Evolutionary conservation across 1,140 invertebrate genomes (phyloP), one percentile per base, ranked within the genome.

Genomic region (Hycleus cichorii): DNA sequence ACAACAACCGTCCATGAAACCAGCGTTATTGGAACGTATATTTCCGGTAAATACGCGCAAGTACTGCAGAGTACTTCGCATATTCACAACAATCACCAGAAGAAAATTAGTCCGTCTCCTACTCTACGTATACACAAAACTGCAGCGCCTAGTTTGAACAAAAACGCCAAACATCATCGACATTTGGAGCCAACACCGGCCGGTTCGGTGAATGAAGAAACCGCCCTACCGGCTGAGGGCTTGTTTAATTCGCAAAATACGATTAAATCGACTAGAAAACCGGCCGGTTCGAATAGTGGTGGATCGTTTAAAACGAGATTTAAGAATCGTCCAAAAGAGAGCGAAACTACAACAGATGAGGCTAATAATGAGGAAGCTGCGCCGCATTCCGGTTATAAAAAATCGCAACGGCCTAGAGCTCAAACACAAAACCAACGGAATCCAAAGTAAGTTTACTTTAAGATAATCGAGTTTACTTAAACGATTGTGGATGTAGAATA

Each of bases 31-130:
- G 90, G 90, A 3, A 93, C 90, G 4, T 90, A 87, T 66, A 90
- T 93, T 64, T 88, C 87, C 51, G 89, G 89, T 49, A 90, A 91
- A 73, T 93, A 93, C 67, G 89, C 89, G 6, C 86, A 89, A 72
- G 85, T 93, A 3, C 74, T 74, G 11, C 72, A 74, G 49, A 74
- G 72, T 46, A 72, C 68, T 8, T 74, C 73, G n/a, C 69, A 67
- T 18, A 65, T 73, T 65, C 57, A 64, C 40, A 55, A 59, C 6
- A 55, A 64, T 40, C 74, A 72, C 5, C 71, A 72, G 53, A 72
- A 66, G 0, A 86, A 85, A 75, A 85, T 87, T 58, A 77, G 79
- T 42, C 84, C 86, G 0, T 81, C 78, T n/a, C 81, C 78, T 24
- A 78, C 82, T 0, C 78, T 85, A 44, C 79, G 83, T 65, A 88